Conservation (phyloP, 2,888 invertebrate species). For the Lepeophtheirus nordmannii region DNA sequence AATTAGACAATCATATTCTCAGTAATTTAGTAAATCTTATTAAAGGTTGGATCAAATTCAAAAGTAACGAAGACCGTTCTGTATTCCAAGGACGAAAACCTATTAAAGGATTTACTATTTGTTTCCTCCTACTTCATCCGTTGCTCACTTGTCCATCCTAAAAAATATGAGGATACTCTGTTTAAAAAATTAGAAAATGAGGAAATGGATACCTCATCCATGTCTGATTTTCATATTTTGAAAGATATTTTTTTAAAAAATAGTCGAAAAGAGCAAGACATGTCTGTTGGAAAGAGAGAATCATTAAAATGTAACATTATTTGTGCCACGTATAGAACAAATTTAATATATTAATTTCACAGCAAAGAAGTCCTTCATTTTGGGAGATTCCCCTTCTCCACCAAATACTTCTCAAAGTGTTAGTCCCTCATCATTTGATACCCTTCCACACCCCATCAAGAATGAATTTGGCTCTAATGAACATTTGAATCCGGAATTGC, state of each 20-base stretch:
- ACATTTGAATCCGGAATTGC: neutral
- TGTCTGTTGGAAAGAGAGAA: too few relatives aligned
- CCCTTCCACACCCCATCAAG: neutral
- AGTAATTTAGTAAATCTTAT: too few relatives aligned
- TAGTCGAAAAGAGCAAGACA: too few relatives aligned
- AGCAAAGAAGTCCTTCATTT: neutral
- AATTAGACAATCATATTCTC: too few relatives aligned
- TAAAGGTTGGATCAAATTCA: neutral
- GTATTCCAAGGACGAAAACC: neutral
- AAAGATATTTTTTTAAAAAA: too few relatives aligned
- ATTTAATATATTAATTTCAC: neutral
- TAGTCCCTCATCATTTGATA: neutral
- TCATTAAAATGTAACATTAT: too few relatives aligned
- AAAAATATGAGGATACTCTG: neutral
- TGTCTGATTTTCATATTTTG: too few relatives aligned
- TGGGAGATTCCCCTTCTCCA: constrained; percentile 1
- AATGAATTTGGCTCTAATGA: neutral
- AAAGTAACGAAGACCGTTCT: neutral
- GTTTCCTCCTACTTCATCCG: neutral
- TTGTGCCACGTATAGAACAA: too few relatives aligned
- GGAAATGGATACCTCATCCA: too few relatives aligned
- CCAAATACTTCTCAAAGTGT: neutral
- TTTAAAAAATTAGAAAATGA: neutral
- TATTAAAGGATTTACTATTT: neutral
- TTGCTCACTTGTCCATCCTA: neutral